phyloP scores from a whole-genome alignment of 2,888 invertebrate species.

The Dryobotodes eremita region DNA sequence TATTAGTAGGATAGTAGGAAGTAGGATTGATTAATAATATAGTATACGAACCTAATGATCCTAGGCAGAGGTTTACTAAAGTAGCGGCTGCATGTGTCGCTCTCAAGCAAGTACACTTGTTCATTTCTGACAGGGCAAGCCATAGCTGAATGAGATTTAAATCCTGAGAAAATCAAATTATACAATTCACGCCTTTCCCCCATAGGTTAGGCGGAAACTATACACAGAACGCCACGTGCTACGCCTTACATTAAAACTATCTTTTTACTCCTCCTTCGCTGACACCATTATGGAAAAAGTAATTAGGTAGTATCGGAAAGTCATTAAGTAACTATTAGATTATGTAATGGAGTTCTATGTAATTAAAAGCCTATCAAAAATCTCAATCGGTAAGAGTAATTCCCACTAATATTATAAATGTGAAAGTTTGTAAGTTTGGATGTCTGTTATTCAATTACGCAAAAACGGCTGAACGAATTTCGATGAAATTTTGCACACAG shows the following conservation, averaged over 20 bases:
- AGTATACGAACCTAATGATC: not conserved
- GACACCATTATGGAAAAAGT: not conserved
- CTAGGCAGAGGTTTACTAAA: not conserved
- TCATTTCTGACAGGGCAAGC: too few species aligned
- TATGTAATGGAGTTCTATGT: not conserved
- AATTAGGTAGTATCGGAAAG: constrained; percentile 2
- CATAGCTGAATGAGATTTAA: not conserved
- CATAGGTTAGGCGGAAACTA: too few species aligned
- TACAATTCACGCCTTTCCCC: not conserved
- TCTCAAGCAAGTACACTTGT: not conserved
- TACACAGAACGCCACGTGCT: too few species aligned
- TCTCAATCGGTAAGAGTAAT: not conserved
- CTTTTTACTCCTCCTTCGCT: too few species aligned
- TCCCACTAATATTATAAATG: too few species aligned
- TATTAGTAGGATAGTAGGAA: too few species aligned
- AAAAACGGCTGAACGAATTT: too few species aligned
- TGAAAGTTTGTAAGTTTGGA: too few species aligned
- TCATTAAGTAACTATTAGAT: not conserved
- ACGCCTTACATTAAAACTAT: too few species aligned
- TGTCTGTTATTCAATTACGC: too few species aligned
- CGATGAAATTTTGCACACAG: too few species aligned
- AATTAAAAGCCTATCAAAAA: constrained; percentile 18
- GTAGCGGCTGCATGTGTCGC: not conserved
- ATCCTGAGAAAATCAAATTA: not conserved
- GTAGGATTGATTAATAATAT: not conserved